phyloP scores from a whole-genome alignment of 2,113 vertebrate species.

The Psilopsiagon aymara region DNA sequence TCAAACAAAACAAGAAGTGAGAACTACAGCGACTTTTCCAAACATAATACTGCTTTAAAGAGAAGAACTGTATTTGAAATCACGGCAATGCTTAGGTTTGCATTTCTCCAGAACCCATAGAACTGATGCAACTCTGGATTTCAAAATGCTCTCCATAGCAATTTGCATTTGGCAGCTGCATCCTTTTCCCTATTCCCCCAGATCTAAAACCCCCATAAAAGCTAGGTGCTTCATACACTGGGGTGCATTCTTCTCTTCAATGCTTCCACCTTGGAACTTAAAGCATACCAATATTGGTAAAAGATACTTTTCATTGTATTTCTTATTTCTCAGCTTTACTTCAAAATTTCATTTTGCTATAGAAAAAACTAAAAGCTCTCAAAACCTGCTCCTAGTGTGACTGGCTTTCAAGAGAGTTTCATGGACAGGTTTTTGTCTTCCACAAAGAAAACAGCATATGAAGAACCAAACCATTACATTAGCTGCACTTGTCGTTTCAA shows the following conservation, averaged over 20 bases:
- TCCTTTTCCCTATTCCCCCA: neutral
- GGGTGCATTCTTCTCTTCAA: neutral
- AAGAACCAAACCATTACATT: neutral
- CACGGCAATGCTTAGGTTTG: neutral
- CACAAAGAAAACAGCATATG: neutral
- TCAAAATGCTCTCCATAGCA: neutral
- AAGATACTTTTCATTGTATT: neutral
- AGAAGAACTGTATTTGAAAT: neutral
- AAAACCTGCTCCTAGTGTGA: neutral
- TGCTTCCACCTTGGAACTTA: neutral
- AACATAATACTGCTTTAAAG: neutral
- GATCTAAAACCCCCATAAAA: neutral
- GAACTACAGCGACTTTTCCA: neutral
- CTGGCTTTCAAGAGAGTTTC: neutral
- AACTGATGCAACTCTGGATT: neutral
- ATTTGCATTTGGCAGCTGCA: neutral
- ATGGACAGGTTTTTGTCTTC: neutral
- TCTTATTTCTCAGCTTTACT: neutral
- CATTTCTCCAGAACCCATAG: neutral
- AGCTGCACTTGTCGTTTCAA: neutral
- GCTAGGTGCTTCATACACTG: neutral
- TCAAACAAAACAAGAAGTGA: neutral
- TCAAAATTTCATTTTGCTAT: neutral
- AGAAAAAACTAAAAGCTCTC: neutral
- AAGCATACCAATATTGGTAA: rapidly evolving